phyloP scores from a whole-genome alignment of 64 coral and sea anemone species.

The Cladopsammia gracilis region DNA sequence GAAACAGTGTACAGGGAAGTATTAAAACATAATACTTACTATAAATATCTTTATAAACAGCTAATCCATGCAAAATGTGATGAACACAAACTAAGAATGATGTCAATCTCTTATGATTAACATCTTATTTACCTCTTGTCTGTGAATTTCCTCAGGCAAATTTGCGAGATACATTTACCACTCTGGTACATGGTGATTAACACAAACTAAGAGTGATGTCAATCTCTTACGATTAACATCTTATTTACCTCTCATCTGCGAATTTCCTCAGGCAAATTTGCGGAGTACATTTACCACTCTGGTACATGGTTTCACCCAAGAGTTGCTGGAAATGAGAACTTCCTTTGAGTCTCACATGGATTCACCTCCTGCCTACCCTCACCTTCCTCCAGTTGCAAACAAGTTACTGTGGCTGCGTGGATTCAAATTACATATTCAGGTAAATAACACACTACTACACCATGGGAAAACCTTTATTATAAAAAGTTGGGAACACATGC shows the following conservation, averaged over 20 bases:
- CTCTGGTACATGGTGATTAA: conserved; percentile 82
- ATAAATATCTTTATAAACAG: too few relatives aligned
- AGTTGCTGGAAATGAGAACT: conserved; percentile 72
- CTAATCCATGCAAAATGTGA: too few relatives aligned
- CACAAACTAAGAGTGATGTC: too few relatives aligned
- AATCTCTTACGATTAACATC: too few relatives aligned
- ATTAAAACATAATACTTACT: too few relatives aligned
- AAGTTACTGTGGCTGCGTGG: conserved; percentile 96
- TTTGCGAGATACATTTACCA: conserved; percentile 76
- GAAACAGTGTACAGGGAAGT: too few relatives aligned
- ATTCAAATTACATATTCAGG: conserved; percentile 90
- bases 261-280: conserved; percentile 58
- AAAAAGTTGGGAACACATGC: too few relatives aligned
- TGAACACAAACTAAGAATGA: too few relatives aligned
- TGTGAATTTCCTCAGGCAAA: conserved; percentile 41
- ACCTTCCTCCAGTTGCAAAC: conserved; percentile 92
- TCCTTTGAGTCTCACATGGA: conserved; percentile 82
- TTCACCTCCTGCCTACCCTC: conserved; percentile 81
- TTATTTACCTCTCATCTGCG: not conserved
- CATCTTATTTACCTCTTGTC: too few relatives aligned
- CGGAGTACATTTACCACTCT: conserved; percentile 76
- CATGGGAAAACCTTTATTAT: too few relatives aligned
- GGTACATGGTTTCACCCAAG: conserved; percentile 86
- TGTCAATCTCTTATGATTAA: too few relatives aligned
- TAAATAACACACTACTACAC: not conserved